Base-by-base conservation (phyloP, 2,888 invertebrate genomes). In the Cheilosia impressa region DNA sequence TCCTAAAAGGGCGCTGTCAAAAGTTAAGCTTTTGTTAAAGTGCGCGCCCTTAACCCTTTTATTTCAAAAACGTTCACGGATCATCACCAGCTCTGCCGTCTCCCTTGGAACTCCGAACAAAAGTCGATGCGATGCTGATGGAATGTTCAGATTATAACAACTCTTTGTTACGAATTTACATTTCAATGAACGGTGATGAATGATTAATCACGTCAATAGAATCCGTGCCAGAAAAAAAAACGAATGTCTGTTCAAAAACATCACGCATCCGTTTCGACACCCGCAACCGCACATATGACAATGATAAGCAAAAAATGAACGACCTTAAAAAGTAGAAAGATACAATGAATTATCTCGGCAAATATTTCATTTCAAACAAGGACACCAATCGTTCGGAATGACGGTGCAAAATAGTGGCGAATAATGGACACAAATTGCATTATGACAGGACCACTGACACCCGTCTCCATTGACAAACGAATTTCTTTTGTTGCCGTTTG, bases 341-440 rank as follows among this genome's bases (percentile, higher is more conserved):
- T 66, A 73, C 66, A 72, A 52, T 60, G 45, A 31, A 62, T 71
- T 60, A 65, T 68, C 69, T 72, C 22, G 38, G 9, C 2, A 47
- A 47, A 17, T 73, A 52, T 24, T 22, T 34, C 17, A 31, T 7
- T 27, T 27, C 22, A 10, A 76, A 57, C 7, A 55, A 58, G 83
- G 41, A 81, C 58, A 68, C 41, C 47, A 60, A 65, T 31, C n/a
- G 22, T 58, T 27, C 22, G 13, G 41, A 41, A 72, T 81, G 80
- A 81, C 72, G 31, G 6, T 76, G 81, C 80, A 76, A 43, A 19
- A 76, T 47, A 62, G 19, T 55, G 69, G 7, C 15, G 63, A 45
- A 85, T 85, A 81, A 81, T 85, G 76, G 76, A 58, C 85, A 81
- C 85, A 85, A 85, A 85, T 85, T 76, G 85, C 80, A 85, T 85